Evolutionary conservation across 2,797 vertebrate species (phyloP), one percentile per base, ranked within the genome.

Genomic region (Cynodonichthys magdalenae): DNA sequence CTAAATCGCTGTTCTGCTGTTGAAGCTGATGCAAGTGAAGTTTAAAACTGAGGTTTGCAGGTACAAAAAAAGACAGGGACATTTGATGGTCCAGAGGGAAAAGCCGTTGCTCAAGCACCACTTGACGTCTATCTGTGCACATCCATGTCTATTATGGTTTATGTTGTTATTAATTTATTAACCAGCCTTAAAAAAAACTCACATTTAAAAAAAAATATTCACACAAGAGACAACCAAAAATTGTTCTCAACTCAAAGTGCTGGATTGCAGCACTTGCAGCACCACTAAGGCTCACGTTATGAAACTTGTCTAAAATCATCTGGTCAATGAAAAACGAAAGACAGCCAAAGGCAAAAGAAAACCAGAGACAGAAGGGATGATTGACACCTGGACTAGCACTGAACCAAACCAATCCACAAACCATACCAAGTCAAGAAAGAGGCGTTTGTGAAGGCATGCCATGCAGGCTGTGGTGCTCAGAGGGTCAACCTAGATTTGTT

Each of bases 271-370:
- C 24, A 24, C 24, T 24, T 45, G 59, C 31, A 18, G 66, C 60
- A 18, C 53, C 36, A 15, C 66, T 67, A 63, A 29, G 68, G 63
- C 68, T 68, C 68, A 57, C 12, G 82, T 89, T 86, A 86, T 75
- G 77, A 91, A 89, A 89, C 79, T 70, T 56, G 57, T 88, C 80
- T 59, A 44, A 79, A 66, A 75, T 85, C 66, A 82, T 89, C 77
- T 72, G 74, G 50, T 87, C 81, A 76, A 74, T 15, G 62, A 71
- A 59, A 72, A 78, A 62, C 53, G 14, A 87, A 87, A 68, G 76
- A 82, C 69, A 59, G 85, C 90, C 82, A n/a, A 71, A 59, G 86
- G 89, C 87, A 81, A 85, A 87, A 87, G 80, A 84, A 86, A 84
- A 70, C 66, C 70, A 57, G 68, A 83, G 84, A 88, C 87, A 87